Conservation (phyloP, 2,888 invertebrate species). For the Spisula subtruncata region DNA sequence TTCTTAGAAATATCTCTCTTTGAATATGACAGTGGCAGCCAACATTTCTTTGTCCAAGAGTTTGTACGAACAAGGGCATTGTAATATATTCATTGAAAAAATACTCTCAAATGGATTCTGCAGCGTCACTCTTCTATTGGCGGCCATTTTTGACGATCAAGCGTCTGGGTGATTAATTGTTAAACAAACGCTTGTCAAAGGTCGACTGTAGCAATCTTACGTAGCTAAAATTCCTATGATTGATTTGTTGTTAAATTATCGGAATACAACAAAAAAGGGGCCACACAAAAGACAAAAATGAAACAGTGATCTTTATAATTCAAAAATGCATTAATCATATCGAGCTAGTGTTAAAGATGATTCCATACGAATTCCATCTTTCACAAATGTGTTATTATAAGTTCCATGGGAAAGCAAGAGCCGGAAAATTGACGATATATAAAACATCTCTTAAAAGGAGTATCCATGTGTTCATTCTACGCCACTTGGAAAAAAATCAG, state of each 20-base stretch:
- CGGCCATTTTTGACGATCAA: slow-evolving; percentile 21
- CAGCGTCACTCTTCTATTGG: slow-evolving; percentile 18
- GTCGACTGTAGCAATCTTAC: slow-evolving; percentile 42
- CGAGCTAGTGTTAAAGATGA: neutral
- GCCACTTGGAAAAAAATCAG: neutral
- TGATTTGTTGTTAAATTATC: slow-evolving; percentile 29
- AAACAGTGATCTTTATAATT: slow-evolving; percentile 28
- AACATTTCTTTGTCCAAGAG: slow-evolving; percentile 24
- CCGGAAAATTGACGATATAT: neutral
- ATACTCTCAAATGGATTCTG: slow-evolving; percentile 9
- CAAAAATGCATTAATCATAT: slow-evolving; percentile 37
- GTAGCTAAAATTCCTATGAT: slow-evolving; percentile 34
- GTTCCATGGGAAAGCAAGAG: neutral
- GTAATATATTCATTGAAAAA: neutral
- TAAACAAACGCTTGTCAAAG: slow-evolving; percentile 37
- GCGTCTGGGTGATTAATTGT: slow-evolving; percentile 34
- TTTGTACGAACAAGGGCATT: slow-evolving; percentile 27
- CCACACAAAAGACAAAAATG: slow-evolving; percentile 19
- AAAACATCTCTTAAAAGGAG: neutral
- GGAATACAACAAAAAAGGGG: slow-evolving; percentile 27
- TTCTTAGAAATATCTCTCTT: slow-evolving; percentile 11
- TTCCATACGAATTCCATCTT: neutral
- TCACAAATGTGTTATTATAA: slow-evolving; percentile 9
- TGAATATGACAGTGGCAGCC: neutral
- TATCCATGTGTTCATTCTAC: slow-evolving; percentile 13